phyloP scores from a whole-genome alignment of 2,113 vertebrate species.

The Oryzias woworae region DNA sequence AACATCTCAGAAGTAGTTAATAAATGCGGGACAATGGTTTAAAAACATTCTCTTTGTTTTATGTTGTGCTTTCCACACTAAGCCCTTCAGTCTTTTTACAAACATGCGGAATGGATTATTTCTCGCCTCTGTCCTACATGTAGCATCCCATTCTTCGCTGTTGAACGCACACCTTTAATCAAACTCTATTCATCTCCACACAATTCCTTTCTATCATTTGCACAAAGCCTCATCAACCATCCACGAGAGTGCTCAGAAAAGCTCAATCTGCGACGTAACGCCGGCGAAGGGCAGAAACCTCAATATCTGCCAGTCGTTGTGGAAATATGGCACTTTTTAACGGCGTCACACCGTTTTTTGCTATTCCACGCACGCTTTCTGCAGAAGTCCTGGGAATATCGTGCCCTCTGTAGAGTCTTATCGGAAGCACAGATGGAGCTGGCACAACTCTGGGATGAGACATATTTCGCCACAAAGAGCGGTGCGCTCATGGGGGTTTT shows the following conservation, averaged over 20 bases:
- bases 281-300: slow-evolving; percentile 16
- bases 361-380: slow-evolving; percentile 32
- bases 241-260: slow-evolving; percentile 19
- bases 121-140: slow-evolving; percentile 7
- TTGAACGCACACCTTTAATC: slow-evolving; percentile 8
- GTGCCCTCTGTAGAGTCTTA: slow-evolving; percentile 38
- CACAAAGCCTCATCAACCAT: slow-evolving; percentile 18
- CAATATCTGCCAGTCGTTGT: slow-evolving; percentile 13
- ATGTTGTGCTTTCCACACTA: background rate
- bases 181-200: slow-evolving; percentile 13
- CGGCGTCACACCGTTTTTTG: slow-evolving; percentile 33
- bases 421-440: slow-evolving; percentile 35
- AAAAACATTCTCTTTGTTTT: slow-evolving; percentile 1
- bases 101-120: slow-evolving; percentile 10
- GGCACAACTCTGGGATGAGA: slow-evolving; percentile 9
- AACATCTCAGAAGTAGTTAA: background rate
- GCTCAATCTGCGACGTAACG: slow-evolving; percentile 28
- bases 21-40: background rate
- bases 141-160: slow-evolving; percentile 4
- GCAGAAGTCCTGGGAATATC: slow-evolving; percentile 44
- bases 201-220: slow-evolving; percentile 29
- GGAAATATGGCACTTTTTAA: slow-evolving; percentile 11
- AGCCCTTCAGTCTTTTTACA: slow-evolving; percentile 7
- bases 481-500: slow-evolving; percentile 22
- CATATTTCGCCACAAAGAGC: slow-evolving; percentile 37